phyloP scores from a whole-genome alignment of 2,113 vertebrate species.

The Peucedramus taeniatus region DNA sequence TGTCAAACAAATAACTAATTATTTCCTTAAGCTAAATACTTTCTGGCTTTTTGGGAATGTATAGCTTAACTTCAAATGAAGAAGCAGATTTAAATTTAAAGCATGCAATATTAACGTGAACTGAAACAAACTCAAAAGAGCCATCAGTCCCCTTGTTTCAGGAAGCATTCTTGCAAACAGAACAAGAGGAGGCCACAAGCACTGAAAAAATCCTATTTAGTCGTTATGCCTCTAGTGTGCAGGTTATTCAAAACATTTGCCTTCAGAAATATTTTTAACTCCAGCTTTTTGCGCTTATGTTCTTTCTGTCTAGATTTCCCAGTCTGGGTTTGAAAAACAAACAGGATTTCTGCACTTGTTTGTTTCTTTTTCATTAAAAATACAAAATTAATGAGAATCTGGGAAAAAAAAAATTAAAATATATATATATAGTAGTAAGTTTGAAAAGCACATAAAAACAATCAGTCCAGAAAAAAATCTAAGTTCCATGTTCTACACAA shows the following conservation, averaged over 20 bases:
- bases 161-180: not conserved
- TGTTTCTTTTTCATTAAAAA: not conserved
- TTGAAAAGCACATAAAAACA: not conserved
- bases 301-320: not conserved
- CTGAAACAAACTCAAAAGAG: not conserved
- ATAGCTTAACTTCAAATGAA: not conserved
- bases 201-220: not conserved
- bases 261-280: not conserved
- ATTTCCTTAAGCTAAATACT: not conserved
- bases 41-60: not conserved
- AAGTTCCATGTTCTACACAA: not conserved
- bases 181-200: not conserved
- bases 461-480: not conserved
- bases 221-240: not conserved
- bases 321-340: not conserved
- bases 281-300: not conserved
- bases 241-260: not conserved
- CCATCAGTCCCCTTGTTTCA: not conserved
- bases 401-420: not conserved
- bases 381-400: not conserved
- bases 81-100: not conserved
- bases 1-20: not conserved
- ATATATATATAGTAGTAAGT: not conserved
- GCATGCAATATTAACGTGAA: not conserved
- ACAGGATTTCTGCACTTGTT: not conserved